Evolutionary conservation across 2,113 vertebrate species (phyloP).

Genomic region (Lophius piscatorius): DNA sequence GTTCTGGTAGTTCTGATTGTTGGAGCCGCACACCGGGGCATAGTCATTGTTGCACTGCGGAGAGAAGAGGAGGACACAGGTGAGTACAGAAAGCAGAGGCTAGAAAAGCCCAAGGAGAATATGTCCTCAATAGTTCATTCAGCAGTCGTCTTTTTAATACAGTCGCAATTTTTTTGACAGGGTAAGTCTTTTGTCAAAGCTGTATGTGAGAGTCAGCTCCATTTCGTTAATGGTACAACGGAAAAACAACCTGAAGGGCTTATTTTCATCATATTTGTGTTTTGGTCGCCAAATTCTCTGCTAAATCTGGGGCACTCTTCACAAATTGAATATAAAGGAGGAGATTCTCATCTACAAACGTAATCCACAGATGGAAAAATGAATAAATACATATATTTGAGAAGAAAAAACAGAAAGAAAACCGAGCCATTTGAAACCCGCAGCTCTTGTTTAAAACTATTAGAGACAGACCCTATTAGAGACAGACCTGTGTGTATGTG

Average conservation of each 20-base stretch:
- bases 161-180: not conserved
- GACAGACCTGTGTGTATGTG: not conserved
- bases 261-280: not conserved
- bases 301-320: not conserved
- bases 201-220: not conserved
- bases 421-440: not conserved
- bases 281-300: not conserved
- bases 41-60: conserved; percentile 95
- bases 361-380: not conserved
- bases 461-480: not conserved
- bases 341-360: not conserved
- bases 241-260: not conserved
- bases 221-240: conserved; percentile 8
- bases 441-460: not conserved
- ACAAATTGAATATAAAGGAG: not conserved
- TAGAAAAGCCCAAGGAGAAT: not conserved
- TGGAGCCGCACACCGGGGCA: conserved; percentile 97
- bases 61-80: conserved; percentile 14
- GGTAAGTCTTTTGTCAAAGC: not conserved
- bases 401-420: not conserved
- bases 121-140: not conserved
- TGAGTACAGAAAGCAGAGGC: not conserved
- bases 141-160: not conserved
- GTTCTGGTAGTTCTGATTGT: conserved; percentile 97
- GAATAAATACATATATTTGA: not conserved